phyloP scores from a whole-genome alignment of 2,113 vertebrate species.

The Phyllopteryx taeniolatus region DNA sequence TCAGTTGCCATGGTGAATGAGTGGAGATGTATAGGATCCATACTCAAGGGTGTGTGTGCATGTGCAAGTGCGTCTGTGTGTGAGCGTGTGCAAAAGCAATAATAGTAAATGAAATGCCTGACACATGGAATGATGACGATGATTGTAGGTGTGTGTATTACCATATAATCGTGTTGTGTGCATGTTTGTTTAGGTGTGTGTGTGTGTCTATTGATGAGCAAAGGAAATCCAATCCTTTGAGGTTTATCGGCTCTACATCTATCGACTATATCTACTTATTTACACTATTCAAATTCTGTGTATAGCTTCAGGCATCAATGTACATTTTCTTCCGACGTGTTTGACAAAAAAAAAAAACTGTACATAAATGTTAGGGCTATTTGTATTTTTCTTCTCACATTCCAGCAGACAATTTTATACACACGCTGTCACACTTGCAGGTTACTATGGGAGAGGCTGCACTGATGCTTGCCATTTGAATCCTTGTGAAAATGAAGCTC shows the following conservation, averaged over 20 bases:
- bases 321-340: background rate
- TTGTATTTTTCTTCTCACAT: background rate
- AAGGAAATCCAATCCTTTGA: background rate
- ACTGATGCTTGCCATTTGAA: conserved; percentile 89
- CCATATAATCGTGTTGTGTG: background rate
- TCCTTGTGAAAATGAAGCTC: conserved; percentile 92
- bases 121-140: too few relatives aligned
- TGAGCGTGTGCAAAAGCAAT: conserved; percentile 1
- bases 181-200: background rate
- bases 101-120: background rate
- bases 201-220: background rate
- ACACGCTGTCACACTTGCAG: conserved; percentile 56
- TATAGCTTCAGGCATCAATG: background rate
- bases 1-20: conserved; percentile 67
- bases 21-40: conserved; percentile 38
- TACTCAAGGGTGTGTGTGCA: conserved; percentile 15
- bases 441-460: conserved; percentile 88
- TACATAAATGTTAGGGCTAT: background rate
- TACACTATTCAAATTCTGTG: background rate
- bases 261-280: background rate
- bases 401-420: background rate
- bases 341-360: background rate
- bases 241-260: background rate
- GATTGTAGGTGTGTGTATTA: too few relatives aligned
- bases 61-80: conserved; percentile 6